Conservation (phyloP, 2,888 invertebrate species). For the Caradrina kadenii region DNA sequence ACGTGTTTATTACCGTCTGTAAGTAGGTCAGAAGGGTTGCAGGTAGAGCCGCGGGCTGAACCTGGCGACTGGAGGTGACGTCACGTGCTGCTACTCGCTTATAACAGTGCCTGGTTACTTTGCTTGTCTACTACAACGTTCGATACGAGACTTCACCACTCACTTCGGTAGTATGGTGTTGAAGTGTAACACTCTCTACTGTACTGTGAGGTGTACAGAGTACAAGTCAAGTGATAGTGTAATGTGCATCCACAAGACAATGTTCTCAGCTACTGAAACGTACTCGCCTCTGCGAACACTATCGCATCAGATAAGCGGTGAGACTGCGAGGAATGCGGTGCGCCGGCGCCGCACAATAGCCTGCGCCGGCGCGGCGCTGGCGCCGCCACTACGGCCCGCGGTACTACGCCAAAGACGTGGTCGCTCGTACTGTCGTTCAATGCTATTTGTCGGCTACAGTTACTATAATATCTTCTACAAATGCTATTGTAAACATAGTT, state of each 20-base stretch:
- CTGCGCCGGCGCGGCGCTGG: constrained; percentile 20
- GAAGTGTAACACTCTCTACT: background rate
- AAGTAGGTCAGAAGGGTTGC: constrained; percentile 64
- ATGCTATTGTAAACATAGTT: background rate
- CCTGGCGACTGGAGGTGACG: constrained; percentile 14
- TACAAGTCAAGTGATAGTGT: constrained; percentile 9
- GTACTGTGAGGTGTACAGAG: background rate
- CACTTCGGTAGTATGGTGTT: background rate
- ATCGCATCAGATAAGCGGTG: constrained; percentile 26
- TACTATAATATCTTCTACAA: background rate
- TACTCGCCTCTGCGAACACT: background rate
- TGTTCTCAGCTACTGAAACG: constrained; percentile 33
- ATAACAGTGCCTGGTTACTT: constrained; percentile 13
- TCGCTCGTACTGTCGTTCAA: background rate
- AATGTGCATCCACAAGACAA: constrained; percentile 1
- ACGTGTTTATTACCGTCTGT: constrained; percentile 51
- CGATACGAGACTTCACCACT: background rate
- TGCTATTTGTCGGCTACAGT: constrained; percentile 2
- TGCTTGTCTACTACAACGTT: constrained; percentile 6
- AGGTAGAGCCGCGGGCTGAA: constrained; percentile 45
- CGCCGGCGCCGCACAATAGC: constrained; percentile 45
- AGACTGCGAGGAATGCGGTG: constrained; percentile 50
- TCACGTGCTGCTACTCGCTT: constrained; percentile 10
- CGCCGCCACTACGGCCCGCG: constrained; percentile 18
- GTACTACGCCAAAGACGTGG: background rate